Base-by-base conservation (phyloP, 2,797 vertebrate species). In the Clarias pachynema region DNA sequence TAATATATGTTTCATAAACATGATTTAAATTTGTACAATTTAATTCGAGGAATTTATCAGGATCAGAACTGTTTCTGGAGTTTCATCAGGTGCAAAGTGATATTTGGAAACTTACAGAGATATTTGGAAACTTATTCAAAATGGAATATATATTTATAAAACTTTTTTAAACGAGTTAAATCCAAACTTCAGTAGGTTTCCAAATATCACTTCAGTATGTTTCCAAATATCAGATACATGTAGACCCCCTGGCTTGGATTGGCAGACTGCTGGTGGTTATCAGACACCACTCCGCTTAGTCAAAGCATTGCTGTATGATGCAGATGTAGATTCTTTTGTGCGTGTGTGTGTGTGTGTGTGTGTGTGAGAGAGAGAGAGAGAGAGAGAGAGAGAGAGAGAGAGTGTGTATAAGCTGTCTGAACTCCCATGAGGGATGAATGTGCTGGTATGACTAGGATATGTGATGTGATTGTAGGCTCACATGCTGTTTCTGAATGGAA, bases 401-500 rank as follows among this genome's bases (percentile, higher is more conserved):
- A 73, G 29, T 8, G 15, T 24, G 20, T 24, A 77, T 66, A 82
- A n/a, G 34, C 44, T 56, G 29, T 26, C 57, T 79, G 73, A 84
- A 59, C 69, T 65, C 75, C 22, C 63, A 44, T 79, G 29, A 70
- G 63, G 65, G 22, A 66, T 84, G 44, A 68, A 78, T 72, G 66
- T 69, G 22, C 49, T 75, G 72, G 29, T 29, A 74, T 81, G 22
- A 81, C 69, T 65, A 18, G 56, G 34, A 37, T 34, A 56, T 57
- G 59, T 68, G 49, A 81, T 40, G 37, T 82, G 37, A 72, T 60
- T 72, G 20, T 82, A 70, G 72, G 56, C 79, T 73, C 53, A 40
- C 31, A 77, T 80, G 80, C 49, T 85, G 83, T 62, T 78, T 79
- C 31, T 90, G 81, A 86, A 79, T 86, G 53, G 53, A 83, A 87